These are phyloP conservation scores for Seira ritae DNA, from an alignment of 2,888 invertebrate species.

Conservation along the genomic window DNA sequence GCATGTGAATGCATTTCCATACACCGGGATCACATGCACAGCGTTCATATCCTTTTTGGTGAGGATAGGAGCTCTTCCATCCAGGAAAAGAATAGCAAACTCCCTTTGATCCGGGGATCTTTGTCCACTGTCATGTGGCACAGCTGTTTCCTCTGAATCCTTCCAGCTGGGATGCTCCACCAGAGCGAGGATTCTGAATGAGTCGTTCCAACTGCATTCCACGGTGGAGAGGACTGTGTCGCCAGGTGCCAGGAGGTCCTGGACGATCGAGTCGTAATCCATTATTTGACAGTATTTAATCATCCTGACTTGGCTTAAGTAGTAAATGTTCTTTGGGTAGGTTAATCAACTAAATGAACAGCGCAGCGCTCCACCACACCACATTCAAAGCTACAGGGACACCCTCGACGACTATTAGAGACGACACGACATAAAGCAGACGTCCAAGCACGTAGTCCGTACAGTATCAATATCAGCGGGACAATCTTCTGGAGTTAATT, in stretches of 20 bases:
- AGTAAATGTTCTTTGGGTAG: not conserved
- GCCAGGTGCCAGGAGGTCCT: conserved; percentile 79
- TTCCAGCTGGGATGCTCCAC: conserved; percentile 78
- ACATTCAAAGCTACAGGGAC: conserved; percentile 3
- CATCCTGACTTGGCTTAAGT: conserved; percentile 28
- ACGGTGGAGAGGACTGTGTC: conserved; percentile 78
- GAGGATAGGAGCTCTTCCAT: conserved; percentile 68
- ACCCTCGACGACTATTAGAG: not conserved
- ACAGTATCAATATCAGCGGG: no score
- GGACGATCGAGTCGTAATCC: conserved; percentile 76
- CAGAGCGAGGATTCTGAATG: conserved; percentile 79
- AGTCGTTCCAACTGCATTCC: conserved; percentile 74
- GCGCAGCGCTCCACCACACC: not conserved
- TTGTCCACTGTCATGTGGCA: conserved; percentile 34
- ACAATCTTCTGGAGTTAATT: no score
- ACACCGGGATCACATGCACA: conserved; percentile 88
- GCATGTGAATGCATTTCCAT: conserved; percentile 85
- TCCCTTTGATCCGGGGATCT: conserved; percentile 69
- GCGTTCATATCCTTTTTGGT: conserved; percentile 82
- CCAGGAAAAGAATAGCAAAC: conserved; percentile 70
- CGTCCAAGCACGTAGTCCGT: no score
- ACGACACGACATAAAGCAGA: not conserved
- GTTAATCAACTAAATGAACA: not conserved
- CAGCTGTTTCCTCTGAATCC: conserved; percentile 9
- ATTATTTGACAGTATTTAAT: conserved; percentile 65